phyloP scores from a whole-genome alignment of 2,113 vertebrate species.

The Phasianus colchicus region DNA sequence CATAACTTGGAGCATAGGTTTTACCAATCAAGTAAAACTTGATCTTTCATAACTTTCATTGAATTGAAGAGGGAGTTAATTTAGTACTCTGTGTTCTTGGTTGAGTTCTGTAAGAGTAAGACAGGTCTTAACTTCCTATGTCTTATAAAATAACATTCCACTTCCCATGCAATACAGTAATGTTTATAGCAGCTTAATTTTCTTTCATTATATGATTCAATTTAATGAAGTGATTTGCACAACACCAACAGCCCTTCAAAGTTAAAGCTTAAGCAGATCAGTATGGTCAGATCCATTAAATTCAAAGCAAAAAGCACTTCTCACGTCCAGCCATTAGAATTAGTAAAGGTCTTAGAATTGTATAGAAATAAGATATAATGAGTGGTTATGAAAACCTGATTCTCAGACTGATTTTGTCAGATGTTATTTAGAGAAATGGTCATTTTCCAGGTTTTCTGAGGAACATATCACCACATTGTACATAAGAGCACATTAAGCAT shows the following conservation, averaged over 20 bases:
- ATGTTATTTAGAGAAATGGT: neutral
- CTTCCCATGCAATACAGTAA: neutral
- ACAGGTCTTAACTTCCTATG: neutral
- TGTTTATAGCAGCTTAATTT: slow-evolving; percentile 48
- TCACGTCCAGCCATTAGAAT: neutral
- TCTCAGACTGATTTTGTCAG: neutral
- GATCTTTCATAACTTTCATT: neutral
- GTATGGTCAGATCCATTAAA: slow-evolving; percentile 14
- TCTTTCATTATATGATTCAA: slow-evolving; percentile 28
- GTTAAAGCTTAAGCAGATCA: slow-evolving; percentile 9
- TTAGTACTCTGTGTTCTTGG: neutral
- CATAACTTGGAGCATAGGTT: neutral
- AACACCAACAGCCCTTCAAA: slow-evolving; percentile 25
- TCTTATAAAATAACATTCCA: neutral
- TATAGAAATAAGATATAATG: neutral
- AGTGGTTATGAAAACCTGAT: neutral
- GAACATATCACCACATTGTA: neutral
- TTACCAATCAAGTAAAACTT: neutral
- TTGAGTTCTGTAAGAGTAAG: slow-evolving; percentile 27
- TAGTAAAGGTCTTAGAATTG: slow-evolving; percentile 3
- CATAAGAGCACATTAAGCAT: neutral
- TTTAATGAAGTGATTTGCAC: slow-evolving; percentile 31
- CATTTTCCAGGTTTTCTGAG: neutral
- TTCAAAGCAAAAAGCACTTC: neutral
- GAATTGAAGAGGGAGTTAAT: slow-evolving; percentile 20